phyloP scores from a whole-genome alignment of 2,888 invertebrate species.

The Sabatieria punctata region DNA sequence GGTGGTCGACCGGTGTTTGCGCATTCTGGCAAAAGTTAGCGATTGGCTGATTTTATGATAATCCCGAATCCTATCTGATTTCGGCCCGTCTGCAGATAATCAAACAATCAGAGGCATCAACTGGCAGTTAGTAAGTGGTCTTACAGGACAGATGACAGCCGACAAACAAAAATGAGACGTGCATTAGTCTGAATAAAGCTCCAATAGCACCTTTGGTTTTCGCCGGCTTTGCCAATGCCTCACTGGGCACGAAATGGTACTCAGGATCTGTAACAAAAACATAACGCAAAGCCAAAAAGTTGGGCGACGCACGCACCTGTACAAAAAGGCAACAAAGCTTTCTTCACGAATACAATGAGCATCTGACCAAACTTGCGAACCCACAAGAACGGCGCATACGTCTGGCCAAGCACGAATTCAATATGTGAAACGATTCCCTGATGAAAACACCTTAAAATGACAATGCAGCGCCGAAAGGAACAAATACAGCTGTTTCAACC shows the following conservation, averaged over 20 bases:
- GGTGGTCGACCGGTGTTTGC: neutral
- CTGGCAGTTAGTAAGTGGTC: neutral
- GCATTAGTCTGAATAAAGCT: neutral
- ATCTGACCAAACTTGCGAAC: neutral
- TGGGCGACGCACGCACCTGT: neutral
- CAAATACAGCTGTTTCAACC: too few species aligned
- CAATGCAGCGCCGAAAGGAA: too few species aligned
- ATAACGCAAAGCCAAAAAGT: neutral
- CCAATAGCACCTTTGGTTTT: constrained; percentile 1
- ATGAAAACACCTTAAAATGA: neutral
- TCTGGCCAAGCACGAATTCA: neutral
- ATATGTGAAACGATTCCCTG: neutral
- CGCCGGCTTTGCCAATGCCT: neutral
- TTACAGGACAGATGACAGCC: neutral
- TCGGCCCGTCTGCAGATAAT: neutral
- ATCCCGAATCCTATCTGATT: neutral
- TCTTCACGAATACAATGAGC: neutral
- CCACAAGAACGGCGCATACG: neutral
- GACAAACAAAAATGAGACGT: neutral
- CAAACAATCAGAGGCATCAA: neutral
- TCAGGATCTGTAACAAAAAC: neutral
- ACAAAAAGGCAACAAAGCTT: neutral
- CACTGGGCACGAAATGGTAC: neutral
- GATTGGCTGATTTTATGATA: neutral
- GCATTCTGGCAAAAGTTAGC: neutral